Percentiles rank a stretch among this genome's conserved stretches.
phyloP scores from a whole-genome alignment of 1,140 invertebrate genomes.

The Ditylenchus dipsaci region DNA sequence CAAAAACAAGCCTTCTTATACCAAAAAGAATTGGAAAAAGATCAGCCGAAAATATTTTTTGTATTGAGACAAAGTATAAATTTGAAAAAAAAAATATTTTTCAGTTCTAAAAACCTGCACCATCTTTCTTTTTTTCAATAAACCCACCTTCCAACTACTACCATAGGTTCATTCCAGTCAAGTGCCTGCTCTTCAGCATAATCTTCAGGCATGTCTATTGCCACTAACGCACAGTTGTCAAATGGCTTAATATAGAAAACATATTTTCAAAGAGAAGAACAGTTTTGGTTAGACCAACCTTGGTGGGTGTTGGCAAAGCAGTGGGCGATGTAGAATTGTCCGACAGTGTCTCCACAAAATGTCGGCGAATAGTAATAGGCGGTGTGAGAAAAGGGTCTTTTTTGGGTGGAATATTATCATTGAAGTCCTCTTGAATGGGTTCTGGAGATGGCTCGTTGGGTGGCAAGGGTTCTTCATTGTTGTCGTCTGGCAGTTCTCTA shows the following conservation, averaged over 20 bases:
- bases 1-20: no score
- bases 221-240: conserved; percentile 42
- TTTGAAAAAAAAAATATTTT: no score
- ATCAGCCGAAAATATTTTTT: no score
- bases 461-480: conserved; percentile 44
- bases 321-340: background rate
- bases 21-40: no score
- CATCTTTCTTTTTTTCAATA: no score
- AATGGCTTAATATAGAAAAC: conserved; percentile 25
- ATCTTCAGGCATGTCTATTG: conserved; percentile 42
- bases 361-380: background rate
- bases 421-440: conserved; percentile 3
- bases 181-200: conserved; percentile 29
- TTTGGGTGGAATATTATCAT: background rate
- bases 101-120: no score
- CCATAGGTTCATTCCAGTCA: conserved; percentile 25
- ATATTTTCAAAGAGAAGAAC: no score
- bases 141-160: background rate
- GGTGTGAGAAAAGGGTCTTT: background rate
- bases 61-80: no score
- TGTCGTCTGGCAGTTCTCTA: conserved; percentile 50
- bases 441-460: conserved; percentile 31
- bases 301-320: background rate
- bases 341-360: background rate
- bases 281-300: background rate